Base-by-base conservation (phyloP, 2,888 invertebrate genomes). In the Tinea pellionella region DNA sequence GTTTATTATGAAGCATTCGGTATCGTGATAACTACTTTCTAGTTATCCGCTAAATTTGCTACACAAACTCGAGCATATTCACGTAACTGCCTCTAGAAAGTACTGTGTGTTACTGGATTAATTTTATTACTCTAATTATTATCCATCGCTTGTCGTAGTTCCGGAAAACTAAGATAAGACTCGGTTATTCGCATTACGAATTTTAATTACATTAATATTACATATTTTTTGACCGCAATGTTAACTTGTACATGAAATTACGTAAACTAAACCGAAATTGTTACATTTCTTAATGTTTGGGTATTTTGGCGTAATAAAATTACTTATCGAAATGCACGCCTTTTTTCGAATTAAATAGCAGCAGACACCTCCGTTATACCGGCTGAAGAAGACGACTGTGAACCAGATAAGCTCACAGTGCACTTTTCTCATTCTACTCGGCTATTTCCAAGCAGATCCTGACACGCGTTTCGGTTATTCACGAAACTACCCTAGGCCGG, bases 21-120 rank as follows among this genome's bases (percentile, higher is more conserved):
- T 13, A 29, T 32, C 32, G 57, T 24, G 53, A 53, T 57, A 55
- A 7, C 29, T 29, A 32, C 76, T 77, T 78, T 79, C 76, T 78
- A 77, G 67, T 65, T 68, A 74, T 71, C 67, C 69, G 71, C 69
- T 70, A 70, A 75, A 73, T 68, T 69, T 71, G 73, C 72, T 67
- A 68, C 69, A 71, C 73, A 74, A 73, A 71, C 56, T 58, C 32
- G 18, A 42, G 67, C 68, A 68, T 63, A 69, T n/a, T 53, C 53
- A 53, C 53, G 53, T 53, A 53, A 53, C 53, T 18, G 53, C 19
- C 6, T 24, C 53, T 53, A 53, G 53, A 53, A 53, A 53, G 53
- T 53, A 24, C 24, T 24, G 69, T 70, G 64, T 71, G 68, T 68
- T 72, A 61, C 59, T 56, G 47, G 30, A 53, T 41, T 61, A 62